These are phyloP conservation scores for Netta rufina DNA, from an alignment of 2,797 vertebrate species.

Conservation along the genomic window DNA sequence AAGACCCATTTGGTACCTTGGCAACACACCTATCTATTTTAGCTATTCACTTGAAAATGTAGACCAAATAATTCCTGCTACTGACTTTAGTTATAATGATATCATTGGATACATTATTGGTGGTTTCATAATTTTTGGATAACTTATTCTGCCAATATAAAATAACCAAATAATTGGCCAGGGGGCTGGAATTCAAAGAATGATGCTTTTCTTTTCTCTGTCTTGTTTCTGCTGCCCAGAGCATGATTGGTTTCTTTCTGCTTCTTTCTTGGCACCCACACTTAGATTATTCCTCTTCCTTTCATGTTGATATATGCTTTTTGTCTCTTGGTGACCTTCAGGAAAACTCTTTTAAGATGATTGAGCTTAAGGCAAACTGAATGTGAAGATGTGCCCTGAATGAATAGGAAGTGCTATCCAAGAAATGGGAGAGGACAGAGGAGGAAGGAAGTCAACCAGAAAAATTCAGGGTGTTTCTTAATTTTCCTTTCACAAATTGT, in stretches of 20 bases:
- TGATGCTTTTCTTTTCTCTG: not conserved
- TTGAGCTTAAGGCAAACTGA: not conserved
- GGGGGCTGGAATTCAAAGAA: not conserved
- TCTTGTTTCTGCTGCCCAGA: not conserved
- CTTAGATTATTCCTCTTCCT: not conserved
- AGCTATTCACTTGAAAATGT: not conserved
- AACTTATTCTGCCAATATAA: not conserved
- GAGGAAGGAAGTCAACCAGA: not conserved
- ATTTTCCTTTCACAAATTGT: not conserved
- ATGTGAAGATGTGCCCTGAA: not conserved
- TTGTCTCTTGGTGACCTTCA: slow-evolving; percentile 57
- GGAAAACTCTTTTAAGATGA: slow-evolving; percentile 18
- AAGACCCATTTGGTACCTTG: not conserved
- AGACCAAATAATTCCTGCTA: not conserved
- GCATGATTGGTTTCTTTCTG: slow-evolving; percentile 26
- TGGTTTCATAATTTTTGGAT: not conserved
- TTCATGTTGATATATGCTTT: slow-evolving; percentile 43
- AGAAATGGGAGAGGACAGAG: not conserved
- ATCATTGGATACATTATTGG: not conserved
- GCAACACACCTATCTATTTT: not conserved
- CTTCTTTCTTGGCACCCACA: slow-evolving; percentile 18
- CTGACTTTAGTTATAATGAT: not conserved
- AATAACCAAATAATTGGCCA: not conserved
- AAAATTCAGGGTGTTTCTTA: not conserved
- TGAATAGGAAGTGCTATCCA: not conserved